A percentile compares a stretch with the other conserved stretches of the same genome.
phyloP scores from a whole-genome alignment of 2,888 invertebrate species.

The Pachymerium ferrugineum region DNA sequence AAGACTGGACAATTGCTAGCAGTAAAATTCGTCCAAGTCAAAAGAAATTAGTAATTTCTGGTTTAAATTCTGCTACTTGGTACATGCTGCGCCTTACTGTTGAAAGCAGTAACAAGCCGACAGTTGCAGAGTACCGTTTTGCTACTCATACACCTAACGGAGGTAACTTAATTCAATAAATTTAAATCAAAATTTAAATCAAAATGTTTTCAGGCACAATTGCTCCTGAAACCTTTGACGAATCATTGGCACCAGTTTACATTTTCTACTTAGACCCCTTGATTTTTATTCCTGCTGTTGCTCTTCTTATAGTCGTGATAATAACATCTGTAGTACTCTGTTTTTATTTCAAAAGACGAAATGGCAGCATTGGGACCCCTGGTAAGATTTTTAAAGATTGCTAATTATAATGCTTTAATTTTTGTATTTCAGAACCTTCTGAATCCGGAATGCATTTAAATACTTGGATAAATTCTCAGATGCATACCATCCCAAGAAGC shows the following conservation, averaged over 20 bases:
- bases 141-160: conserved; percentile 19
- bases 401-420: no score
- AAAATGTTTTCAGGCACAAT: background rate
- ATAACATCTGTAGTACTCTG: conserved; percentile 11
- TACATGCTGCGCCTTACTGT: conserved; percentile 10
- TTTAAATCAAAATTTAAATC: no score
- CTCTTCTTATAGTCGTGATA: conserved; percentile 9
- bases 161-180: no score
- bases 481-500: background rate
- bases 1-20: background rate
- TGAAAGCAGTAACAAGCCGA: background rate
- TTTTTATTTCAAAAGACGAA: conserved; percentile 9
- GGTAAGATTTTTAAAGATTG: no score
- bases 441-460: background rate
- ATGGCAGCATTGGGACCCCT: conserved; percentile 3
- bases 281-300: conserved; percentile 31
- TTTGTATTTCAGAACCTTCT: no score
- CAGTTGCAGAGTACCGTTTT: background rate
- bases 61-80: conserved; percentile 12
- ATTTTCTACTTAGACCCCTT: conserved; percentile 3
- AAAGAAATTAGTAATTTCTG: conserved; percentile 16
- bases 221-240: background rate
- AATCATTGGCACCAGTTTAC: background rate
- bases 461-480: conserved; percentile 27
- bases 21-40: background rate